Percentiles rank a stretch among this genome's conserved stretches.
Conservation (phyloP, 2,797 vertebrate genomes). For the Cirrhinus mrigala region DNA sequence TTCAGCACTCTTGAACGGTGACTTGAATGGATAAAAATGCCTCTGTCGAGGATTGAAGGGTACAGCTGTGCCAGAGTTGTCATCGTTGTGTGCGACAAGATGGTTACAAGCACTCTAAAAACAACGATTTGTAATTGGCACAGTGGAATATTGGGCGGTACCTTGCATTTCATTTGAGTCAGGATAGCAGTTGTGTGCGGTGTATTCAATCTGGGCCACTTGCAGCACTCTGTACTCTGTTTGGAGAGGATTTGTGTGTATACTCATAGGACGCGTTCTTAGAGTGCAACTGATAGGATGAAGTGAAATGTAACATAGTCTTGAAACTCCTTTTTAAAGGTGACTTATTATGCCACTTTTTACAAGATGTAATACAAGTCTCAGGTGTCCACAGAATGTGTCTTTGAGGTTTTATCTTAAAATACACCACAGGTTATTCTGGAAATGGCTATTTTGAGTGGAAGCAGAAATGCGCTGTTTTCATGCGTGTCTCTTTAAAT, state of each 20-base stretch:
- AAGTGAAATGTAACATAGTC: neutral
- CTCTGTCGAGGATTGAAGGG: neutral
- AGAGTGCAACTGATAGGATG: neutral
- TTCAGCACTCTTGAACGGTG: neutral
- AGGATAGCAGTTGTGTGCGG: neutral
- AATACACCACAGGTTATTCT: too few species aligned
- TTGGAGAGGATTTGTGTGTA: neutral
- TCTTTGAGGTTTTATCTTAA: too few species aligned
- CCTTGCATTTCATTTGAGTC: neutral
- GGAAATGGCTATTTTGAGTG: too few species aligned
- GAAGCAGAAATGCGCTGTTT: too few species aligned
- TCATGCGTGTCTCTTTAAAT: too few species aligned
- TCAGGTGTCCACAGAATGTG: too few species aligned
- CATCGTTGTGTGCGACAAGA: neutral
- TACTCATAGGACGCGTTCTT: neutral
- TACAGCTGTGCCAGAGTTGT: slow-evolving; percentile 7
- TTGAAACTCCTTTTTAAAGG: neutral
- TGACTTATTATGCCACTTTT: too few species aligned
- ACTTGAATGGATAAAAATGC: slow-evolving; percentile 8
- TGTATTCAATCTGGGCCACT: neutral
- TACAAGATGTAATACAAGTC: too few species aligned
- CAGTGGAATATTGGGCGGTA: slow-evolving; percentile 1
- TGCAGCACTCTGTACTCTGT: neutral
- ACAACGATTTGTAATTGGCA: neutral
- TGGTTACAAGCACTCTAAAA: neutral